Evolutionary conservation across 2,888 invertebrate genomes (phyloP).

Genomic region (Smittia sp.): DNA sequence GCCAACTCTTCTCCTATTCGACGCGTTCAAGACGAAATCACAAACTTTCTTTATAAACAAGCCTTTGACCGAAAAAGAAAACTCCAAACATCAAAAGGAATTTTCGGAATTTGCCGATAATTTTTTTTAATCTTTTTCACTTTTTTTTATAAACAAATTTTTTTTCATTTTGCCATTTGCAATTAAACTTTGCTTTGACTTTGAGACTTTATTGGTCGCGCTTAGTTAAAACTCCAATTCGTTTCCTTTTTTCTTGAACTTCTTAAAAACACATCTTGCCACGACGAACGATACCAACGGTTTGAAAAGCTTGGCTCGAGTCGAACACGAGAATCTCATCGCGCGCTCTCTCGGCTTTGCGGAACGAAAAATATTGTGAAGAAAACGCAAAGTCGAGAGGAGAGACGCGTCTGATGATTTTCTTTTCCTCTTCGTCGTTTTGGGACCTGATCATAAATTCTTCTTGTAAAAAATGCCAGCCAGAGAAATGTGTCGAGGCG

Average conservation of each 20-base stretch:
- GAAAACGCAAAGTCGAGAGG: background rate
- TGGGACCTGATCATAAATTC: slow-evolving; percentile 13
- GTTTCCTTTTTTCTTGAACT: slow-evolving; percentile 6
- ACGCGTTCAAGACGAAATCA: background rate
- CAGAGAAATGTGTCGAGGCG: slow-evolving; percentile 19
- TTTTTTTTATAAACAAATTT: slow-evolving; percentile 22
- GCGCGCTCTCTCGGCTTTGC: background rate
- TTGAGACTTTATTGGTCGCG: background rate
- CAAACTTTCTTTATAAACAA: slow-evolving; percentile 31
- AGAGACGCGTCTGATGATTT: slow-evolving; percentile 12
- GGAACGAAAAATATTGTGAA: background rate
- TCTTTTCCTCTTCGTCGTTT: slow-evolving; percentile 3
- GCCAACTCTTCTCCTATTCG: background rate
- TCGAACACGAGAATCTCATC: slow-evolving; percentile 4
- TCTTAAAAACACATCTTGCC: slow-evolving; percentile 36
- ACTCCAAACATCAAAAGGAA: slow-evolving; percentile 19
- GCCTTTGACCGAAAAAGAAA: background rate
- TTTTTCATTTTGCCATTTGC: background rate
- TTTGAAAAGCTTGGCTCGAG: slow-evolving; percentile 27
- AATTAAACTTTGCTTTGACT: background rate
- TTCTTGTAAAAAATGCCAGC: slow-evolving; percentile 16
- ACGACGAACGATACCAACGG: slow-evolving; percentile 34
- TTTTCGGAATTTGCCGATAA: slow-evolving; percentile 29
- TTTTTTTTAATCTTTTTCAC: background rate
- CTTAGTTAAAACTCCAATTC: background rate